phyloP scores from a whole-genome alignment of 1,140 invertebrate genomes.

The Gryon sp. region DNA sequence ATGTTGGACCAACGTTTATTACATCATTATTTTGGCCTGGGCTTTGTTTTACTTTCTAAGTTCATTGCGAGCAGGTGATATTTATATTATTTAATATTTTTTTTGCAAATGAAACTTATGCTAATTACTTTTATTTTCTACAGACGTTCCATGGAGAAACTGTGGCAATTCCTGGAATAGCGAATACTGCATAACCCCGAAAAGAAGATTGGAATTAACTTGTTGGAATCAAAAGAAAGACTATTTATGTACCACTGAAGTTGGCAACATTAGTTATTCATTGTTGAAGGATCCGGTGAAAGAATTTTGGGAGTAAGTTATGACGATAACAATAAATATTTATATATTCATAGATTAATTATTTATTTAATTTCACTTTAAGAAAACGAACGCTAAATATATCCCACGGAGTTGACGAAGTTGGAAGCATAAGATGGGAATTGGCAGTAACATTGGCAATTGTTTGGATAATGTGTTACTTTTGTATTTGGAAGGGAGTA shows the following conservation, averaged over 20 bases:
- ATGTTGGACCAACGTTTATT: slow-evolving; percentile 99
- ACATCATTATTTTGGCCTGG: slow-evolving; percentile 99
- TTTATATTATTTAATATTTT: slow-evolving; percentile 19
- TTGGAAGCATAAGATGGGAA: slow-evolving; percentile 87
- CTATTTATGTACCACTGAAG: slow-evolving; percentile 9
- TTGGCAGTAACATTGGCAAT: slow-evolving; percentile 91
- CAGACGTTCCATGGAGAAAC: slow-evolving; percentile 96
- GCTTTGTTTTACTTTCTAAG: slow-evolving; percentile 98
- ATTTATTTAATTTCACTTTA: background rate
- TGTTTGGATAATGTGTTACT: slow-evolving; percentile 96
- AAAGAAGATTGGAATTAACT: slow-evolving; percentile 20
- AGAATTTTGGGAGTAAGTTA: slow-evolving; percentile 98
- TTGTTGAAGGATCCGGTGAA: slow-evolving; percentile 86
- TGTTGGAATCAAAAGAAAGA: slow-evolving; percentile 90
- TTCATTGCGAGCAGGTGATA: slow-evolving; percentile 88
- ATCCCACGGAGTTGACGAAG: slow-evolving; percentile 1
- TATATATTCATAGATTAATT: background rate
- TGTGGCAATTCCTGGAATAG: slow-evolving; percentile 86
- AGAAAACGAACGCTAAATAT: slow-evolving; percentile 6
- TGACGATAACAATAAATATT: no score
- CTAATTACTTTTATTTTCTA: slow-evolving; percentile 40
- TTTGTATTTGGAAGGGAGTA: slow-evolving; percentile 98
- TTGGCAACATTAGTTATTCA: slow-evolving; percentile 31
- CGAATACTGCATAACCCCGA: slow-evolving; percentile 31
- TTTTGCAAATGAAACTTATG: background rate